Base-by-base conservation (phyloP, 2,113 vertebrate species). In the Struthio camelus region DNA sequence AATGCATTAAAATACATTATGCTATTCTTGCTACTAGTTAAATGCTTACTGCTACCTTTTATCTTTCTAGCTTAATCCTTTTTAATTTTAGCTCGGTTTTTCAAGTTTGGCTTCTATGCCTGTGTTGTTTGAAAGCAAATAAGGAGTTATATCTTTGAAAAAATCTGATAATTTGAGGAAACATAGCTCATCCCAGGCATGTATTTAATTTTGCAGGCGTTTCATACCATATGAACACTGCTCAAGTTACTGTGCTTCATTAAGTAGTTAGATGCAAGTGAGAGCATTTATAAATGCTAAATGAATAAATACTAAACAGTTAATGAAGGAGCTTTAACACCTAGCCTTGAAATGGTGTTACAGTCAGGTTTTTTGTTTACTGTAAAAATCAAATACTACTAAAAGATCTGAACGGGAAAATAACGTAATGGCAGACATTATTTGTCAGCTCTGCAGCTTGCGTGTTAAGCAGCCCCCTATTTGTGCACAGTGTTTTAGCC, bases 101-200 rank as follows among this genome's bases (percentile, higher is more conserved):
- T 94, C 88, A 96, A 90, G 58, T 70, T 80, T 83, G 89, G 40
- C 48, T 90, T 90, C 58, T 64, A 30, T 18, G 65, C 85, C 51
- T 48, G 18, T 65, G 22, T 89, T 94, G 76, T 94, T 89, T 64
- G 27, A 91, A n/a, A 95, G 75, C 48, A 91, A 86, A 32, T 54
- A 17, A 62, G 71, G 86, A 76, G 30, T 34, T 75, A 73, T 72
- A 24, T 66, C 94, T 91, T 76, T 46, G 2, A 85, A 94, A 89
- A 90, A 46, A 56, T 56, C 30, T 80, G 62, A 38, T 73, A 44
- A 17, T 83, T 90, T 46, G 59, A 80, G 66, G 87, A 53, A 42
- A 30, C 16, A 3, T 25, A 53, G 44, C 48, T 87, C 59, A 90
- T 44, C 54, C 38, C 65, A 81, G 85, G 69, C 82, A 51, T 2